phyloP scores from a whole-genome alignment of 2,797 vertebrate species.

The Argyrosomus regius region DNA sequence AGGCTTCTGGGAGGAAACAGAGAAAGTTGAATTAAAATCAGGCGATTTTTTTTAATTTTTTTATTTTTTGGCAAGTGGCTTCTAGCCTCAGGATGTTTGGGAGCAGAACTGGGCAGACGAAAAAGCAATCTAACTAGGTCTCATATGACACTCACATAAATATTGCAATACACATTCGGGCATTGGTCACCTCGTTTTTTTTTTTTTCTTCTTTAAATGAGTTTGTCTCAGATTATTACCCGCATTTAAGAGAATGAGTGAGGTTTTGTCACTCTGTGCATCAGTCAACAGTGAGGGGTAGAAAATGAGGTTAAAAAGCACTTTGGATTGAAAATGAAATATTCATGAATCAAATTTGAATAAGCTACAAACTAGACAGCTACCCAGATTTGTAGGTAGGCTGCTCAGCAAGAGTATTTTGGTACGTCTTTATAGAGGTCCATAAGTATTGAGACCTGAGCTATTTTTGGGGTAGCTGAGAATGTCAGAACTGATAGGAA shows the following conservation, averaged over 20 bases:
- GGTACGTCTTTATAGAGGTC: slow-evolving; percentile 64
- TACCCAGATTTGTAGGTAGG: slow-evolving; percentile 70
- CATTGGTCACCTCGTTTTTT: slow-evolving; percentile 38
- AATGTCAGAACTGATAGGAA: slow-evolving; percentile 56
- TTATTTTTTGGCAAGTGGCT: slow-evolving; percentile 31
- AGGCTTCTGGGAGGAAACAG: slow-evolving; percentile 59
- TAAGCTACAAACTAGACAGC: slow-evolving; percentile 78
- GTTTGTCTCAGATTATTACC: slow-evolving; percentile 65
- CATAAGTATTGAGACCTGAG: slow-evolving; percentile 62
- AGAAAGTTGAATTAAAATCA: slow-evolving; percentile 67
- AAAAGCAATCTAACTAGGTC: slow-evolving; percentile 71
- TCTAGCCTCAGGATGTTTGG: slow-evolving; percentile 67
- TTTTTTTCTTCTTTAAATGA: slow-evolving; percentile 26
- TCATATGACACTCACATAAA: slow-evolving; percentile 70
- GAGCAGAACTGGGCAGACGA: slow-evolving; percentile 61
- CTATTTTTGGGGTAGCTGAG: slow-evolving; percentile 64
- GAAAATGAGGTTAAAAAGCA: slow-evolving; percentile 77
- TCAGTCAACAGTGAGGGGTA: slow-evolving; percentile 58
- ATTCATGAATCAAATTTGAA: slow-evolving; percentile 84
- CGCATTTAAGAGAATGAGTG: slow-evolving; percentile 42
- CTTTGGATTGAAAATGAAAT: slow-evolving; percentile 79
- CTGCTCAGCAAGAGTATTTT: slow-evolving; percentile 68
- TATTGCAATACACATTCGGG: slow-evolving; percentile 66
- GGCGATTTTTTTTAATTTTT: slow-evolving; percentile 36
- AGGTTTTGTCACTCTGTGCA: slow-evolving; percentile 50